These are phyloP conservation scores for Smutsia gigantea DNA, from an alignment of 2,797 vertebrate species.

Conservation along the genomic window DNA sequence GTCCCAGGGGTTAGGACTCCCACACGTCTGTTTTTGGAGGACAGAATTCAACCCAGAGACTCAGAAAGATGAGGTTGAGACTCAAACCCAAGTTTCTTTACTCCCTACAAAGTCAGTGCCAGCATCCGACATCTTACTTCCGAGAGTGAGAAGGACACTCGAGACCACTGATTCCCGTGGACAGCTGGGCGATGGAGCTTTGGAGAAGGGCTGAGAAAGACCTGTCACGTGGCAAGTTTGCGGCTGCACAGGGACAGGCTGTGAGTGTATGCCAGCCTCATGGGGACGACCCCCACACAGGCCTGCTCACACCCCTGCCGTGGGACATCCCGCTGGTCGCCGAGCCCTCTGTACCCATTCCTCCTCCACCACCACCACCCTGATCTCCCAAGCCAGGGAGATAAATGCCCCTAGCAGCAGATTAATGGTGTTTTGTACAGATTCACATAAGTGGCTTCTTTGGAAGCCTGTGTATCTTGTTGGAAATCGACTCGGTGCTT, in stretches of 20 bases:
- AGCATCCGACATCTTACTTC: background rate
- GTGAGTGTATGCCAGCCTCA: accelerated
- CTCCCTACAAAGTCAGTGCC: background rate
- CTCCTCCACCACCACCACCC: background rate
- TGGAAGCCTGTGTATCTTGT: slow-evolving; percentile 69
- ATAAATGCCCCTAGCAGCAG: slow-evolving; percentile 50
- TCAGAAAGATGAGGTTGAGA: background rate
- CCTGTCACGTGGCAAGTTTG: background rate
- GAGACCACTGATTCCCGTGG: background rate
- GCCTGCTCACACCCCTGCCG: background rate
- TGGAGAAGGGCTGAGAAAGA: background rate
- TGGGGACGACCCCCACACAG: accelerated
- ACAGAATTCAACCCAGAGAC: background rate
- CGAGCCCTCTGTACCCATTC: background rate
- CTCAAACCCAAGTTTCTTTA: background rate
- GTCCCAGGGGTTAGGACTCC: background rate
- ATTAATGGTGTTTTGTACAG: slow-evolving; percentile 43
- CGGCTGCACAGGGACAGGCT: background rate
- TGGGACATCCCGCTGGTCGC: background rate
- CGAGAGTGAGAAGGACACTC: background rate
- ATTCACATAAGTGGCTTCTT: slow-evolving; percentile 63
- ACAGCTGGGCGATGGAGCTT: background rate
- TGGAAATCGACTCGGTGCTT: slow-evolving; percentile 67
- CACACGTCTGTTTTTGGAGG: background rate
- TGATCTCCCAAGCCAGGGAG: slow-evolving; percentile 17